Evolutionary conservation across 2,797 vertebrate genomes (phyloP).

Genomic region (Chelmon rostratus): DNA sequence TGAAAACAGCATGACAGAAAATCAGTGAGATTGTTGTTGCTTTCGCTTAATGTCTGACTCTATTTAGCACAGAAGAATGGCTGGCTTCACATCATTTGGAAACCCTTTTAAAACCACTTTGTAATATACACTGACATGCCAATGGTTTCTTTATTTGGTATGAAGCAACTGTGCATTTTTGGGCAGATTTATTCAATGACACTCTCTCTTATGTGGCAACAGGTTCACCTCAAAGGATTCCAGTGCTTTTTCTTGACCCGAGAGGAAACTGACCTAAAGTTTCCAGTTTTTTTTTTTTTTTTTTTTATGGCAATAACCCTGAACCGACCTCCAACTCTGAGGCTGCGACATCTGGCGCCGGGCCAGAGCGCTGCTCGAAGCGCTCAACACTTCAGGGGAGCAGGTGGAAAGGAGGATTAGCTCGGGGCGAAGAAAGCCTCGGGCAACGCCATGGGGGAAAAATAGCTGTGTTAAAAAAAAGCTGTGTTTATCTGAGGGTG

Average conservation of each 20-base stretch:
- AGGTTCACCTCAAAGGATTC: constrained; percentile 16
- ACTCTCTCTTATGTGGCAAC: neutral
- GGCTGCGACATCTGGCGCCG: constrained; percentile 59
- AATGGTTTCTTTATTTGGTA: constrained; percentile 61
- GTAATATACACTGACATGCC: constrained; percentile 43
- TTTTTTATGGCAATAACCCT: constrained; percentile 57
- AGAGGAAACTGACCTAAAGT: constrained; percentile 35
- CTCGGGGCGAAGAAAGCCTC: constrained; percentile 50
- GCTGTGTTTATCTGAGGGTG: constrained; percentile 34
- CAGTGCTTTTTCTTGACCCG: constrained; percentile 21
- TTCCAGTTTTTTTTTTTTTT: constrained; percentile 20
- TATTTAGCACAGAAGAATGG: constrained; percentile 9
- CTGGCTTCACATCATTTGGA: constrained; percentile 23
- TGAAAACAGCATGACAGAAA: constrained; percentile 43
- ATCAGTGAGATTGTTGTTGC: constrained; percentile 49
- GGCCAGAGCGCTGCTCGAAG: constrained; percentile 61
- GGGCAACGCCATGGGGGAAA: constrained; percentile 36
- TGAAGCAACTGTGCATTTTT: constrained; percentile 49
- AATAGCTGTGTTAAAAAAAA: constrained; percentile 27
- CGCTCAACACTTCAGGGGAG: constrained; percentile 55
- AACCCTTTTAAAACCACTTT: constrained; percentile 29
- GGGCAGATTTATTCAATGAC: neutral
- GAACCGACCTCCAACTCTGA: constrained; percentile 68
- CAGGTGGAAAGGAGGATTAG: constrained; percentile 63
- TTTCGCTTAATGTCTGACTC: constrained; percentile 14